Base-by-base conservation (phyloP, 2,888 invertebrate genomes). In the Lissocephala sabroskyi region DNA sequence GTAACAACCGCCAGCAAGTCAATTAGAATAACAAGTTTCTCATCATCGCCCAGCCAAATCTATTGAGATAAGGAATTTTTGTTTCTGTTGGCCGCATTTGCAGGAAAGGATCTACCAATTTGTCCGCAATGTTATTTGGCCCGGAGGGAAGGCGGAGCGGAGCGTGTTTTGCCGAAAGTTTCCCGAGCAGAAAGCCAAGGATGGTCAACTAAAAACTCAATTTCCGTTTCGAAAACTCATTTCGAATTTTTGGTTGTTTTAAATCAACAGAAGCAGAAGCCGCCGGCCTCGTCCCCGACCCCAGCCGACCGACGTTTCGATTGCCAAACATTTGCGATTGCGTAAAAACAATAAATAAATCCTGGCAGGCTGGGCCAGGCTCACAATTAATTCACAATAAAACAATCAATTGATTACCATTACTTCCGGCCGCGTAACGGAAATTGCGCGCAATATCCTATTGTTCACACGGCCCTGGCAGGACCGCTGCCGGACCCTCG, bases 391-490 rank as follows among this genome's bases (percentile, higher is more conserved):
- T 68, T 65, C 49, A 68, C 76, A 79, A 77, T 79, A 78, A 79
- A 78, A 75, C 77, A 79, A 79, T 78, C 79, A 79, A 79, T 76
- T 79, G 76, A 78, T 79, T 79, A 76, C 65, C 64, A 65, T 61
- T 70, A 61, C 59, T 62, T 77, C 73, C 79, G 79, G 51, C 47
- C 64, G 63, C 62, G 56, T 51, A 62, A 47, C 76, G 79, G 77
- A 77, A 73, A 79, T 79, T 78, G 76, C 56, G 51, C 63, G 55
- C 66, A 59, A 70, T 77, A 70, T 77, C 61, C 70, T 59, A 60
- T 65, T 65, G 62, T 70, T 63, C 65, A 58, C 56, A 16, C 63
- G 52, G 46, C n/a, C n/a, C n/a, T n/a, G n/a, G n/a, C n/a, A n/a
- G n/a, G n/a, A n/a, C n/a, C n/a, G n/a, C n/a, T n/a, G n/a, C n/a